phyloP scores from a whole-genome alignment of 2,888 invertebrate species.

The Scaptomyza parva region DNA sequence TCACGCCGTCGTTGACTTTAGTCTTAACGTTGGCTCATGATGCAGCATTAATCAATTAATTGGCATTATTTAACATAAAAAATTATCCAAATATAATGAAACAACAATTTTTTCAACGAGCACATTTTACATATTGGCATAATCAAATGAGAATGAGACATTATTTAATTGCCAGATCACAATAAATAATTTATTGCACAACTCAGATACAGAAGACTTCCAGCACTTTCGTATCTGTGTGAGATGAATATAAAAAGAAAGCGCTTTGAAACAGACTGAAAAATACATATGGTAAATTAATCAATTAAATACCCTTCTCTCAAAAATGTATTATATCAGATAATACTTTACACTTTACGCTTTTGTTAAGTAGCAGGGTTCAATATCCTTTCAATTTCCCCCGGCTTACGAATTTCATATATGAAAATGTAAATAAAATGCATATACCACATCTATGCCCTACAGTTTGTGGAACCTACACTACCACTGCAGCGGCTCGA shows the following conservation, averaged over 20 bases:
- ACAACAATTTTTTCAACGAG: conserved; percentile 19
- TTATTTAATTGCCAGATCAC: conserved; percentile 37
- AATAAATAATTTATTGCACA: conserved; percentile 43
- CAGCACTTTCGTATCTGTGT: neutral
- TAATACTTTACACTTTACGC: neutral
- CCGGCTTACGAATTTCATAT: neutral
- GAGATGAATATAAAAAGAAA: neutral
- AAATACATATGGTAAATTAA: neutral
- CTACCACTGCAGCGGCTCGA: conserved; percentile 20
- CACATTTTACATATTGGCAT: conserved; percentile 44
- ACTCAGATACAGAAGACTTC: conserved; percentile 14
- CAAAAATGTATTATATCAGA: neutral
- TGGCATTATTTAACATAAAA: conserved; percentile 21
- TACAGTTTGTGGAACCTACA: conserved; percentile 15
- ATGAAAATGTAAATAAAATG: conserved; percentile 10
- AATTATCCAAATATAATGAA: conserved; percentile 39
- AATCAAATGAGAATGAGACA: conserved; percentile 47
- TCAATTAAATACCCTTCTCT: neutral
- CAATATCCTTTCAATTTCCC: neutral
- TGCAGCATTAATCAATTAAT: conserved; percentile 26
- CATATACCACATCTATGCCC: conserved; percentile 17
- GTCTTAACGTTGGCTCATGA: neutral
- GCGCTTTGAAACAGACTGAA: neutral
- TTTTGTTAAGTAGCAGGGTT: neutral
- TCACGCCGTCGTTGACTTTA: neutral